Base-by-base conservation (phyloP, 2,113 vertebrate genomes). In the Lepus timidus region DNA sequence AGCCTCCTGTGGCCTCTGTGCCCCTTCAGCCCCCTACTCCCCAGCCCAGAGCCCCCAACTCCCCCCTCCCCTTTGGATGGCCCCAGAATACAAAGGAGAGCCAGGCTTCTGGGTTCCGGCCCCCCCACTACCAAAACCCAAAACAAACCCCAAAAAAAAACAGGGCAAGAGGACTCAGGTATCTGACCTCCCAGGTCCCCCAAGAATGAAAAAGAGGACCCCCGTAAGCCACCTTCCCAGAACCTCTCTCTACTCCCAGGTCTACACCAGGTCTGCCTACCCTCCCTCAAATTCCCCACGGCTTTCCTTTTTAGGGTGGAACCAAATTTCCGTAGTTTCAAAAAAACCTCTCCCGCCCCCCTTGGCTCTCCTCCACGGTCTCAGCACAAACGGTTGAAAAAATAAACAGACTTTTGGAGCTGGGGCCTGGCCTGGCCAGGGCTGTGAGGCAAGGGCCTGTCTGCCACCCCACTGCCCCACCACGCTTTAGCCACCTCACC, bases 271-370 rank as follows among this genome's bases (percentile, higher is more conserved):
- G 93, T 89, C 85, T 85, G 64, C 17, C 33, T 33, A n/a, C 64
- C 31, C 51, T 25, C 68, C 64, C 44, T 25, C 16, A 0, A 25
- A 33, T 64, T 73, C 85, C 95, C 91, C 71, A 22, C 0, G 80
- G 81, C 93, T 93, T 97, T 97, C 97, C 97, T 97, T 97, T 97
- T 96, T 96, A 97, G 97, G 97, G 97, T 97, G 96, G 95, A 97
- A 96, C 97, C 96, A 85, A 96, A 96, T 97, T 97, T 97, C 97
- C 93, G 93, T 88, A 90, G 96, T 96, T 97, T 97, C 96, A 97
- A 93, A 97, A 58, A 97, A 96, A 90, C 49, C 85, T 89, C 94
- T 85, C 94, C 95, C 82, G 25, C 90, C 95, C 94, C 90, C 87
- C 62, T 55, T 92, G 97, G 97, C 97, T 55, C 70, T 62, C 70